Evolutionary conservation across 2,888 invertebrate species (phyloP).

Genomic region (Diarsia mendica): DNA sequence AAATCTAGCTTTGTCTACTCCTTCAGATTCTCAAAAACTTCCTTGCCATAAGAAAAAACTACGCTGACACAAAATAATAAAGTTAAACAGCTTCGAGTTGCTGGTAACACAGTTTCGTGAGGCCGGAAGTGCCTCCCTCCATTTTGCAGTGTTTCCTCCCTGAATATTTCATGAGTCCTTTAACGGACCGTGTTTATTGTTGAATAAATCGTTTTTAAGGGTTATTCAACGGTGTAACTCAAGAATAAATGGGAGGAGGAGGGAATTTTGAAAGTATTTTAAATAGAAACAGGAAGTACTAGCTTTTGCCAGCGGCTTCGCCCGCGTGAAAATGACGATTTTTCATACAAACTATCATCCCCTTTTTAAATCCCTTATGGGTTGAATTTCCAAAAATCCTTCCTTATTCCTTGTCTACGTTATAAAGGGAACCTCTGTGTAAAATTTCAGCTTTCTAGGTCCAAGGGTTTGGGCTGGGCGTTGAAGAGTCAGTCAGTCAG

Average conservation of each 20-base stretch:
- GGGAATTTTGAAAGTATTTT: neutral
- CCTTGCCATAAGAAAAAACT: conserved; percentile 1
- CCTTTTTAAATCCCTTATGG: too few relatives aligned
- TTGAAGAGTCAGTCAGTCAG: too few relatives aligned
- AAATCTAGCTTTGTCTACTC: neutral
- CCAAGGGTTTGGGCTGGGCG: too few relatives aligned
- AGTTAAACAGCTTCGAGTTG: neutral
- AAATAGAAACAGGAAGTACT: neutral
- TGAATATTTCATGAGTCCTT: conserved; percentile 72
- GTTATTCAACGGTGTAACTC: conserved; percentile 37
- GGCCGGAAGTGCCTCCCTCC: conserved; percentile 61
- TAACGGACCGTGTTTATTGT: conserved; percentile 61
- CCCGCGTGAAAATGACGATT: too few relatives aligned
- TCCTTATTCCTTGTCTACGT: too few relatives aligned
- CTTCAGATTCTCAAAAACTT: conserved; percentile 7
- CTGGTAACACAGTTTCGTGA: conserved; percentile 62
- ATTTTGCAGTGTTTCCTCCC: conserved; percentile 52
- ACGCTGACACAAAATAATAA: conserved; percentile 20
- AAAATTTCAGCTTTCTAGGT: too few relatives aligned
- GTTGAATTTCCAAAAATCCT: too few relatives aligned
- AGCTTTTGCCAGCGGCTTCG: too few relatives aligned
- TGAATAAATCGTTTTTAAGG: conserved; percentile 64
- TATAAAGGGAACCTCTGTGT: too few relatives aligned
- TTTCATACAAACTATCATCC: too few relatives aligned
- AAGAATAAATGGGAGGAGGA: conserved; percentile 23